Evolutionary conservation across 2,888 invertebrate genomes (phyloP), one percentile per base, ranked within the genome.

Genomic region (Parnassius smintheus): DNA sequence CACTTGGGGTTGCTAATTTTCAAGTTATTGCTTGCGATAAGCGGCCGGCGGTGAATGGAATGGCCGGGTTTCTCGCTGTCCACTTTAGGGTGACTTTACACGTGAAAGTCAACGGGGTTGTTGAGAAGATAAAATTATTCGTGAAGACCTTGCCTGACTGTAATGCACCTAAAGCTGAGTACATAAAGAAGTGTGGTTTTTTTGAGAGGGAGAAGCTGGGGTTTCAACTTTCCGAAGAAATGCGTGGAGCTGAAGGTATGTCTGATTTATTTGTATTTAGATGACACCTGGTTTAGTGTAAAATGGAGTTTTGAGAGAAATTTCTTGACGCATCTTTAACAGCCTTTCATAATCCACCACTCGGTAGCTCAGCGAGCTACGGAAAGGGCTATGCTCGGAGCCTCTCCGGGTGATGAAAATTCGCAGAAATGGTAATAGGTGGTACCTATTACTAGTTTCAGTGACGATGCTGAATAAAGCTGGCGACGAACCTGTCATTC

Each of bases 31-130:
- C 71, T 0, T 66, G 74, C 25, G 72, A 80, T 2, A 61, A 83
- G n/a, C 72, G 59, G 11, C 72, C 80, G 0, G 86, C 86, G 0
- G 62, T 73, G 0, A 75, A 77, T 0, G 88, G 88, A 0, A 56
- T 89, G 0, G 75, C 80, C 0, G 90, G 90, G 0, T 88, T 84
- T 70, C 75, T 90, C 1, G 89, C 84, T 1, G 89, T 88, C 57
- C 89, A 90, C 65, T 72, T 82, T 13, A 73, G 78, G 18, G 75
- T 77, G 2, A 70, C 72, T 0, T 62, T 90, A 1, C 66, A 70
- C 8, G 77, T 85, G 12, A 65, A 69, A 42, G 67, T 71, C 1
- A 64, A 66, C 1, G 78, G 70, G 0, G n/a, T 66, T 0, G 44
- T 67, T 9, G 68, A 70, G 56, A 66, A 71, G 44, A 68, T 87